Evolutionary conservation across 1,140 invertebrate genomes (phyloP).

Genomic region (Matsumurasca onukii): DNA sequence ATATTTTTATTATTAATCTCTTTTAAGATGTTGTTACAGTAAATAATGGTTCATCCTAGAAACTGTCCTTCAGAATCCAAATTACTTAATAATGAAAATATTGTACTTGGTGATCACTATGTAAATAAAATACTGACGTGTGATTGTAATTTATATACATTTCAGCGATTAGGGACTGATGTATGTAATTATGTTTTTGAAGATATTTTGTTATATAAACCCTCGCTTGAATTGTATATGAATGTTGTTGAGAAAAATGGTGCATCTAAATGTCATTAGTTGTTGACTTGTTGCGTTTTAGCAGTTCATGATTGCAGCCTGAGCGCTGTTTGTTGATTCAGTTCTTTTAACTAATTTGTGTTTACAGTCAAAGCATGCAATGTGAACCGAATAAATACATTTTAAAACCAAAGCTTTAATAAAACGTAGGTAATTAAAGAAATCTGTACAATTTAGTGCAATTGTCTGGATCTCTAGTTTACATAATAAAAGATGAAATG

Average conservation of each 20-base stretch:
- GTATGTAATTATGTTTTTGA: neutral
- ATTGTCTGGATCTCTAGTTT: constrained; percentile 2
- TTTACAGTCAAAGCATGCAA: no score
- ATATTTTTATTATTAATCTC: neutral
- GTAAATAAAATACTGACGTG: neutral
- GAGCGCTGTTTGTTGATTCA: neutral
- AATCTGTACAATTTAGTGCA: neutral
- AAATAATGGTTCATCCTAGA: no score
- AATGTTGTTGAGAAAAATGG: neutral
- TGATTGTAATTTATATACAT: neutral
- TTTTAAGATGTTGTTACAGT: no score
- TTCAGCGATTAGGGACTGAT: neutral
- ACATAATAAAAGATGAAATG: neutral
- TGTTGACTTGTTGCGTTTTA: neutral
- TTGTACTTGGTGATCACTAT: neutral
- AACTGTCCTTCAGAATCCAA: no score
- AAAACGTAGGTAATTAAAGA: neutral
- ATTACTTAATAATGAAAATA: neutral
- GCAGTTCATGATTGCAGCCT: neutral
- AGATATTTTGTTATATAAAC: no score
- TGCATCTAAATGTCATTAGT: neutral
- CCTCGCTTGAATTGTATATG: neutral
- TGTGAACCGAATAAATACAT: no score
- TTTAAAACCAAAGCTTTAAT: no score
- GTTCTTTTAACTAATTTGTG: no score